phyloP scores from a whole-genome alignment of 2,113 vertebrate species.

The Prionailurus bengalensis region DNA sequence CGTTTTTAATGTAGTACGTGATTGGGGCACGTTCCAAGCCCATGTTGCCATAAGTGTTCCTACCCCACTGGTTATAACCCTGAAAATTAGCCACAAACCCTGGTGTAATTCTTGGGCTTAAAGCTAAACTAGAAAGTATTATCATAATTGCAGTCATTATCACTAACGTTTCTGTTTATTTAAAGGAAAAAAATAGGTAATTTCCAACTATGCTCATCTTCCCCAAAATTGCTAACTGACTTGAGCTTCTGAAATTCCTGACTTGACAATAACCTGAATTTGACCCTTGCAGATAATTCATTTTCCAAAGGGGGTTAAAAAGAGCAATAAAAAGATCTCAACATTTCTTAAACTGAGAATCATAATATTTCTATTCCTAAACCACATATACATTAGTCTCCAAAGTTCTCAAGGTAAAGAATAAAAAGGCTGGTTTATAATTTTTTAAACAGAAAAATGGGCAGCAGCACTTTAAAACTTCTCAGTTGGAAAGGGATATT shows the following conservation, averaged over 20 bases:
- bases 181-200: conserved; percentile 1
- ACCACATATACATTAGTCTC: conserved; percentile 64
- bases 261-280: background rate
- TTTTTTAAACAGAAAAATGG: conserved; percentile 75
- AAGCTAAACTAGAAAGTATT: background rate
- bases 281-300: background rate
- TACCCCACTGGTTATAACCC: background rate
- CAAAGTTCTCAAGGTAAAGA: conserved; percentile 63
- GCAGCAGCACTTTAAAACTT: conserved; percentile 84
- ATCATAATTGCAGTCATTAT: background rate
- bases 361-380: conserved; percentile 59
- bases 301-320: background rate
- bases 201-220: background rate
- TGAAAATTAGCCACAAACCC: background rate
- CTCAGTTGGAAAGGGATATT: conserved; percentile 87
- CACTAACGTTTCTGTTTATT: background rate
- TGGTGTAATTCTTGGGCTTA: background rate
- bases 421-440: conserved; percentile 75
- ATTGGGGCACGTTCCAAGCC: background rate
- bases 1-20: background rate
- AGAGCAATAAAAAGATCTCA: background rate
- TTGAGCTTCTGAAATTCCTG: background rate
- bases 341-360: background rate
- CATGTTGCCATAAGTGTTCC: background rate
- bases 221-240: background rate